phyloP scores from a whole-genome alignment of 1,140 invertebrate species.

The Heliconius melpomene region DNA sequence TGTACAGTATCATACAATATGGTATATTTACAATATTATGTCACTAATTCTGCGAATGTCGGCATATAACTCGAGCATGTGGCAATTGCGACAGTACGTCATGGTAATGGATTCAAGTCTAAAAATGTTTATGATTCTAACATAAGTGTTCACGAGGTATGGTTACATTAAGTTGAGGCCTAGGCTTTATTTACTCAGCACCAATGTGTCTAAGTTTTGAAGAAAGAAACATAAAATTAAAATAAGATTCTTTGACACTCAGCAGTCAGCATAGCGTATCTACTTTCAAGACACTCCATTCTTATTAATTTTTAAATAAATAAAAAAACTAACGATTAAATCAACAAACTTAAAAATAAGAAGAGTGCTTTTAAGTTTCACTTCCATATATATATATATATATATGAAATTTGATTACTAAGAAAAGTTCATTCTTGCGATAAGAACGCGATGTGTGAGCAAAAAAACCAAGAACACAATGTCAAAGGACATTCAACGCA shows the following conservation, averaged over 20 bases:
- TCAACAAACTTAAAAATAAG: too few species aligned
- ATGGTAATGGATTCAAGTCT: too few species aligned
- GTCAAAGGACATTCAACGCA: constrained; percentile 58
- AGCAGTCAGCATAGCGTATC: not conserved
- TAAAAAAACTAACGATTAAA: too few species aligned
- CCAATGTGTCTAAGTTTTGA: too few species aligned
- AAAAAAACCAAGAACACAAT: constrained; percentile 25
- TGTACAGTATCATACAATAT: not conserved
- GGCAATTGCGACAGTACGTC: too few species aligned
- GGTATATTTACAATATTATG: not conserved
- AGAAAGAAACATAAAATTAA: too few species aligned
- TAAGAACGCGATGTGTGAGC: constrained; percentile 6
- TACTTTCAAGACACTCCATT: too few species aligned
- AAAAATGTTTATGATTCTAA: not conserved
- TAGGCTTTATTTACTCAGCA: too few species aligned
- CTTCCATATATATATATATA: not conserved
- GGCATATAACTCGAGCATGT: not conserved
- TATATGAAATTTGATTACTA: not conserved
- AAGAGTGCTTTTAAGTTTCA: not conserved
- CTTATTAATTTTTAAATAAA: too few species aligned
- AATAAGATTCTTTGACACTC: too few species aligned
- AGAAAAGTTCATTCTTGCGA: not conserved
- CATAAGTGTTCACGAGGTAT: not conserved
- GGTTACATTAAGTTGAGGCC: too few species aligned
- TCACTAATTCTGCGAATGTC: not conserved